Evolutionary conservation across 2,113 vertebrate genomes (phyloP).

Genomic region (Phalacrocorax carbo): DNA sequence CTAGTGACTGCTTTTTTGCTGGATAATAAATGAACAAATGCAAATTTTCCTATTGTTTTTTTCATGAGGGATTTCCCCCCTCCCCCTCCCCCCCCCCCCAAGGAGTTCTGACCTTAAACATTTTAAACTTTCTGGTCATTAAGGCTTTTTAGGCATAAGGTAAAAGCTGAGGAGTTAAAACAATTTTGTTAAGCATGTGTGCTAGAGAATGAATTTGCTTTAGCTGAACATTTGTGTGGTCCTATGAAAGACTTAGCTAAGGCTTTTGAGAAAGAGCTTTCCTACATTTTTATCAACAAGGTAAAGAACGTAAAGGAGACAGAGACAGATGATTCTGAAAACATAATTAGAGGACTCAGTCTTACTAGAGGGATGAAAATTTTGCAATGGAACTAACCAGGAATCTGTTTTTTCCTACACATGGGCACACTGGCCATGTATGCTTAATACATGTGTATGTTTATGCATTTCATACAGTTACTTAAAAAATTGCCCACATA

Average conservation of each 20-base stretch:
- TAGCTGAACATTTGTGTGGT: neutral
- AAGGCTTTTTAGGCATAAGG: neutral
- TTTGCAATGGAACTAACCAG: neutral
- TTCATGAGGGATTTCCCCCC: neutral
- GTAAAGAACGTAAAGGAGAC: neutral
- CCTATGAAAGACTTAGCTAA: neutral
- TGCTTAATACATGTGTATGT: neutral
- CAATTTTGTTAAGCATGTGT: neutral
- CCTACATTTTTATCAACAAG: neutral
- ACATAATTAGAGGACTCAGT: neutral
- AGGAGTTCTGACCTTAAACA: neutral
- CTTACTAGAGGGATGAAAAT: neutral
- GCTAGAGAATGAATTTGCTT: neutral
- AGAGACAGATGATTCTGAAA: neutral
- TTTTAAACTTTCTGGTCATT: neutral
- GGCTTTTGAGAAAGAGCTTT: neutral
- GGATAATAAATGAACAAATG: neutral
- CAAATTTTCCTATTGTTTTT: neutral
- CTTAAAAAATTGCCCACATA: neutral
- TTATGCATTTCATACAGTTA: neutral
- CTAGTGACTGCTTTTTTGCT: neutral
- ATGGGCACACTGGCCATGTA: too few species aligned
- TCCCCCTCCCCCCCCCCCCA: too few species aligned
- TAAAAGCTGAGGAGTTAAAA: neutral
- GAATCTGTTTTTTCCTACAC: neutral